Evolutionary conservation across 2,888 invertebrate genomes (phyloP), one percentile per base, ranked within the genome.

Genomic region (Neoascia interrupta): DNA sequence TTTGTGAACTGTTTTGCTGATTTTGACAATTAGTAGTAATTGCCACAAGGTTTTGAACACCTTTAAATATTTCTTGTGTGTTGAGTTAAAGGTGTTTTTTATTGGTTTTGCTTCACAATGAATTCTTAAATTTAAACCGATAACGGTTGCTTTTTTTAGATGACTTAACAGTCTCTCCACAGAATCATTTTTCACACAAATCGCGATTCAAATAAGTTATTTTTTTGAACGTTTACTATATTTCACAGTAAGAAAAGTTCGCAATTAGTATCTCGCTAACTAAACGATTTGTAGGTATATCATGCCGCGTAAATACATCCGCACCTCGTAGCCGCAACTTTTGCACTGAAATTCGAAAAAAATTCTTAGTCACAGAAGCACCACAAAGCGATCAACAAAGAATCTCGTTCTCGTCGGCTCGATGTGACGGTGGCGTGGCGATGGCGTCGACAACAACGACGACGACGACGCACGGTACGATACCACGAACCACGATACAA

Each of bases 321-420:
- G 19, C 23, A 15, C 18, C 36, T 26, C 28, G 1, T 26, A 53
- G 31, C 43, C 64, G 51, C 63, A 51, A 63, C 56, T 53, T 69
- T 45, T 64, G 39, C 43, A 75, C 75, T 75, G 75, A 75, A 75
- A 75, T 49, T 60, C 54, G 53, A 70, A 72, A 58, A 60, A 66
- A 56, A 74, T 47, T 60, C 31, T 60, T 47, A 51, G 53, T 70
- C 53, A n/a, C n/a, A 53, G 31, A 54, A 61, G 61, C 54, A 39
- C n/a, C 19, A 49, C 28, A 36, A 47, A 51, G 21, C 36, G 21
- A 1, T 3, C 54, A 8, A 54, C 34, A 13, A 21, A 16, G 19
- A 21, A 2, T n/a, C n/a, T n/a, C n/a, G n/a, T n/a, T n/a, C n/a
- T 13, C 43, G 3, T 2, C 21, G 21, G 21, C 1, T 16, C 1